Evolutionary conservation across 2,888 invertebrate species (phyloP).

Genomic region (Apodemia duryi): DNA sequence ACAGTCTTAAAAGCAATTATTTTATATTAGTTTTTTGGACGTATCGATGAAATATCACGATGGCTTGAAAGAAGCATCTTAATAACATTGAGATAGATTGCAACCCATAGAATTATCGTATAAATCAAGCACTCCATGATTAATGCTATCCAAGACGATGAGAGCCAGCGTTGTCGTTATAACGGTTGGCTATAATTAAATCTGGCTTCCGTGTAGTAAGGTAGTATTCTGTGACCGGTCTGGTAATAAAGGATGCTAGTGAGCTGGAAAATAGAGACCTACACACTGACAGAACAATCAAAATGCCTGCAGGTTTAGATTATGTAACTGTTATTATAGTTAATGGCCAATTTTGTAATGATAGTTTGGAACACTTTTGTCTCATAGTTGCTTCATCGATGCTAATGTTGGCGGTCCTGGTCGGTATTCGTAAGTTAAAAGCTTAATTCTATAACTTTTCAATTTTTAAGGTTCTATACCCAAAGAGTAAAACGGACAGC

Average conservation of each 20-base stretch:
- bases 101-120: slow-evolving; percentile 66
- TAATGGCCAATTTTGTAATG: background rate
- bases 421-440: too few relatives aligned
- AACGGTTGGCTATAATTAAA: slow-evolving; percentile 73
- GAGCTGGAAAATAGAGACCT: slow-evolving; percentile 25
- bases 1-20: background rate
- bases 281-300: slow-evolving; percentile 2
- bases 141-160: slow-evolving; percentile 60
- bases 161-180: slow-evolving; percentile 57
- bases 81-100: slow-evolving; percentile 53
- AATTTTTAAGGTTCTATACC: too few relatives aligned
- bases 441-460: too few relatives aligned
- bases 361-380: slow-evolving; percentile 7
- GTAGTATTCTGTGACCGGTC: slow-evolving; percentile 33
- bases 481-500: too few relatives aligned
- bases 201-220: slow-evolving; percentile 63
- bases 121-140: slow-evolving; percentile 70
- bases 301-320: background rate
- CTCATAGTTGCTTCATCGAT: too few relatives aligned
- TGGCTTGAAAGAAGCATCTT: slow-evolving; percentile 47
- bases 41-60: slow-evolving; percentile 17
- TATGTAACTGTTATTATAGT: slow-evolving; percentile 1
- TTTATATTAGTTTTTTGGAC: background rate
- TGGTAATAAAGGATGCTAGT: slow-evolving; percentile 23
- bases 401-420: too few relatives aligned